Evolutionary conservation across 1,140 invertebrate genomes (phyloP), one percentile per base, ranked within the genome.

Genomic region (Phortica variegata): DNA sequence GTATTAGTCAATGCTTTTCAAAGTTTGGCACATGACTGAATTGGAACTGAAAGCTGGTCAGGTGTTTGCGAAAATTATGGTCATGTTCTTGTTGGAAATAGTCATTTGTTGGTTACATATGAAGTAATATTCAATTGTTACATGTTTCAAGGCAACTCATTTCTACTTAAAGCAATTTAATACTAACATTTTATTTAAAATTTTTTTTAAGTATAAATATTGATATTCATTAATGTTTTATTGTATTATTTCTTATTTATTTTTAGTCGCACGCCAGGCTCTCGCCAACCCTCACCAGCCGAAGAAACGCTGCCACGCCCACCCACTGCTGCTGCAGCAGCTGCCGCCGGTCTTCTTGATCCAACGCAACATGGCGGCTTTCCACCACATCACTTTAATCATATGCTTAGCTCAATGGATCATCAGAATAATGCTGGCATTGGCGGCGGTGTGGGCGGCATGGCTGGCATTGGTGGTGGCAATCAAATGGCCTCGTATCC

Each of bases 211-310:
- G 4, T 37, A 17, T n/a, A 43, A 47, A 33, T 36, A 33, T 32
- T 39, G 2, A n/a, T 13, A 31, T 44, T 15, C 16, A 3, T 42
- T 10, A 7, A 33, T 26, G 41, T n/a, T 38, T 42, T 17, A 21
- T 17, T 18, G 8, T 43, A 26, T 23, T 46, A 47, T 46, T 36
- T 47, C 47, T 46, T 50, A 38, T 18, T 36, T 58, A 33, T 29
- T 9, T 2, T 81, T 83, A 91, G 88, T 70, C 87, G 90, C 47
- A 91, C 88, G 50, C 88, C 87, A 4, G 89, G 90, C n/a, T 94
- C 91, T 58, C 83, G 90, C 61, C 91, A 95, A 72, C 91, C 90
- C 16, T 93, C 91, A 7, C 91, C 91, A 3, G 89, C 89, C 8
- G 90, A 93, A 72, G 91, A 93, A 55, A 54, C 57, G 13, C 47